These are phyloP conservation scores for human DNA, from an alignment of 2,113 vertebrate genomes.

Conservation along the genomic window DNA sequence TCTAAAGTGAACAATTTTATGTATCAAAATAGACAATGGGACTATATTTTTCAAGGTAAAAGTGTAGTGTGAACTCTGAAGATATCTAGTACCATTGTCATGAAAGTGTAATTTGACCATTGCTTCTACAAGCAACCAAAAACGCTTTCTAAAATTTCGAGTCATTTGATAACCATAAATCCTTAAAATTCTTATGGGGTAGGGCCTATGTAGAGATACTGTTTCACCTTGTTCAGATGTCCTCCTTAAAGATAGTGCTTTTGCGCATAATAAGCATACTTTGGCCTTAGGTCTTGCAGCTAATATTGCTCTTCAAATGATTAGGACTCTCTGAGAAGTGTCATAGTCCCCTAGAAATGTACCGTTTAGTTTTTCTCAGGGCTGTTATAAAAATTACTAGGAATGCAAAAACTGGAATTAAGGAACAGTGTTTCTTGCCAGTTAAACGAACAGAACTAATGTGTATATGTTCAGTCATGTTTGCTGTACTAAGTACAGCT, in stretches of 20 bases:
- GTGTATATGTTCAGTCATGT: slow-evolving; percentile 56
- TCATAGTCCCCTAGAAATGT: slow-evolving; percentile 59
- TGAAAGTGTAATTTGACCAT: slow-evolving; percentile 23
- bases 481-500: not conserved
- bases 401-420: slow-evolving; percentile 60
- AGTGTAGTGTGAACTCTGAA: not conserved
- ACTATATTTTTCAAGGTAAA: not conserved
- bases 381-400: slow-evolving; percentile 63
- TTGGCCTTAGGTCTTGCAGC: slow-evolving; percentile 26
- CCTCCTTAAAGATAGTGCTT: slow-evolving; percentile 17
- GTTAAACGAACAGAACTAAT: slow-evolving; percentile 44
- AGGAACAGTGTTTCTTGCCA: slow-evolving; percentile 51
- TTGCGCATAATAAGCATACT: slow-evolving; percentile 54
- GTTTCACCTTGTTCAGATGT: slow-evolving; percentile 28
- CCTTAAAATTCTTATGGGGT: not conserved
- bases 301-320: slow-evolving; percentile 53
- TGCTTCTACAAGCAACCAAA: not conserved
- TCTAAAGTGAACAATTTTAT: not conserved
- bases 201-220: not conserved
- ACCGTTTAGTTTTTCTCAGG: slow-evolving; percentile 47
- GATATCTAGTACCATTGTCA: not conserved
- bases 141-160: slow-evolving; percentile 60
- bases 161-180: slow-evolving; percentile 55
- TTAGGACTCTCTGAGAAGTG: slow-evolving; percentile 54
- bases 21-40: not conserved